Percentiles rank a stretch among this genome's conserved stretches.
Evolutionary conservation across 2,888 invertebrate species (phyloP).

Genomic region (Stenurella melanura): DNA sequence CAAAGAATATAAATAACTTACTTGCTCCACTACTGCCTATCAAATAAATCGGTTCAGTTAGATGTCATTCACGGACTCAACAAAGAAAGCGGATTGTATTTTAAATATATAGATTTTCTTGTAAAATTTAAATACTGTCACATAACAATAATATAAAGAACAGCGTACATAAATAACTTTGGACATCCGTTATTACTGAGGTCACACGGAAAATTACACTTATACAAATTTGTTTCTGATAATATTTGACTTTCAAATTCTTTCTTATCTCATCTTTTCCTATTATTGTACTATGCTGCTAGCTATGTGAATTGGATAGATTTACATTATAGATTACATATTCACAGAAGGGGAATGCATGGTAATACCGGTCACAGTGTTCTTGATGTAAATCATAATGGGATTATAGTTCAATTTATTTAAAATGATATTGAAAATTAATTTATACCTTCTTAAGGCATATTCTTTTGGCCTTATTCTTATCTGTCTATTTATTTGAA

Average conservation of each 20-base stretch:
- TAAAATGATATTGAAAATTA: not conserved
- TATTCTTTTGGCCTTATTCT: too few species aligned
- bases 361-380: not conserved
- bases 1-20: too few species aligned
- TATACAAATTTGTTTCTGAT: conserved; percentile 27
- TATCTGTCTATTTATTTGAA: too few species aligned
- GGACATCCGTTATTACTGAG: conserved; percentile 14
- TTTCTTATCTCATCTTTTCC: conserved; percentile 27
- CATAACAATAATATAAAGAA: not conserved
- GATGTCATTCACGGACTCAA: too few species aligned
- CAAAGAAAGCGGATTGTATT: too few species aligned
- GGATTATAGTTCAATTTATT: not conserved
- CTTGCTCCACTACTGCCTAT: too few species aligned
- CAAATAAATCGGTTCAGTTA: too few species aligned
- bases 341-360: conserved; percentile 11
- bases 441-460: too few species aligned
- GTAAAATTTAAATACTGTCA: not conserved
- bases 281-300: conserved; percentile 25
- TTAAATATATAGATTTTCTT: not conserved
- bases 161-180: not conserved
- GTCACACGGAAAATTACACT: conserved; percentile 17
- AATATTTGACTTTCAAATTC: conserved; percentile 35
- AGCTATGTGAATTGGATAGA: conserved; percentile 26
- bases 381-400: not conserved
- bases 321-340: conserved; percentile 13